phyloP scores from a whole-genome alignment of 2,113 vertebrate species.

The Herpailurus yagouaroundi region DNA sequence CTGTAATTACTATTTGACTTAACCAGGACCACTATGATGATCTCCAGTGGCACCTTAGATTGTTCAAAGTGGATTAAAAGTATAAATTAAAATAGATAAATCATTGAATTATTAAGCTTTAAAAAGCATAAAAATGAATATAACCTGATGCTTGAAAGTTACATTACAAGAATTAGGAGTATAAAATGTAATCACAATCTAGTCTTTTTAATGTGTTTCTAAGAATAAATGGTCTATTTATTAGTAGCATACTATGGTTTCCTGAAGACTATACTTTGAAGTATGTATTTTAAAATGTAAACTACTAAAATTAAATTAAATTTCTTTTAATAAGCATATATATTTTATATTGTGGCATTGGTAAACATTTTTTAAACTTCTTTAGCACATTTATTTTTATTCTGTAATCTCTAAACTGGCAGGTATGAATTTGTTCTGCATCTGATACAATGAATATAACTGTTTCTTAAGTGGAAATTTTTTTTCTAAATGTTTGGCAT shows the following conservation, averaged over 20 bases:
- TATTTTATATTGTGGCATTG: slow-evolving; percentile 16
- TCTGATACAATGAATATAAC: slow-evolving; percentile 32
- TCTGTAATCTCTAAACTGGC: slow-evolving; percentile 40
- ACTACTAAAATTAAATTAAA: slow-evolving; percentile 35
- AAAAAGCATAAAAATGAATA: slow-evolving; percentile 82
- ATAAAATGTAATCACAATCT: slow-evolving; percentile 77
- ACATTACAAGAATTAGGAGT: slow-evolving; percentile 75
- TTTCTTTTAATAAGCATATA: background rate
- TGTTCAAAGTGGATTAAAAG: slow-evolving; percentile 84
- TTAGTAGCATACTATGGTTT: slow-evolving; percentile 53
- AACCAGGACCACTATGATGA: slow-evolving; percentile 85
- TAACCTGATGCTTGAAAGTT: slow-evolving; percentile 81
- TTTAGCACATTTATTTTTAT: slow-evolving; percentile 32
- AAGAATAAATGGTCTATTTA: slow-evolving; percentile 74
- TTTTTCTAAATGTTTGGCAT: background rate
- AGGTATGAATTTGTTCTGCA: slow-evolving; percentile 8
- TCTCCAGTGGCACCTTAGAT: slow-evolving; percentile 84
- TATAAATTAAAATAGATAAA: slow-evolving; percentile 86
- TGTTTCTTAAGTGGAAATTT: background rate
- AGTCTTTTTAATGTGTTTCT: slow-evolving; percentile 73
- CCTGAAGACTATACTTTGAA: slow-evolving; percentile 43
- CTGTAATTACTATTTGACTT: slow-evolving; percentile 88
- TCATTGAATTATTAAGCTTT: slow-evolving; percentile 87
- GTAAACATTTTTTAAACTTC: background rate
- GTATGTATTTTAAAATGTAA: slow-evolving; percentile 8